A percentile compares a stretch with the other conserved stretches of the same genome.
These are phyloP conservation scores for Fragum sueziense DNA, from an alignment of 2,888 invertebrate species.

Conservation along the genomic window DNA sequence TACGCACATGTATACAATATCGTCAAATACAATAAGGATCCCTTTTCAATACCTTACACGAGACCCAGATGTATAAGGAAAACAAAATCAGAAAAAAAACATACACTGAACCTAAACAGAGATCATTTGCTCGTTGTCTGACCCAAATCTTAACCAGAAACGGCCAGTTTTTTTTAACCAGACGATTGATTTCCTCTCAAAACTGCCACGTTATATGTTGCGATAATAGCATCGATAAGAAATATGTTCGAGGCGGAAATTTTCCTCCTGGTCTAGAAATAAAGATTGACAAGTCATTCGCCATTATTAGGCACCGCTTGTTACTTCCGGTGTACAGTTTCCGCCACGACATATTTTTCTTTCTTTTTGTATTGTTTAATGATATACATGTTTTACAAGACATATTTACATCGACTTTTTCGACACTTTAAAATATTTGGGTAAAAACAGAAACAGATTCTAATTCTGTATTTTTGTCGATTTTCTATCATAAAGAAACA, in stretches of 20 bases:
- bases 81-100: no score
- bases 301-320: conserved; percentile 18
- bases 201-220: conserved; percentile 13
- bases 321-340: conserved; percentile 9
- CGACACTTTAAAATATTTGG: no score
- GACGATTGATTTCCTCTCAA: conserved; percentile 7
- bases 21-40: no score
- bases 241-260: conserved; percentile 1
- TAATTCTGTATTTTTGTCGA: no score
- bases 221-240: conserved; percentile 15
- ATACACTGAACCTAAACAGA: no score
- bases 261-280: conserved; percentile 5
- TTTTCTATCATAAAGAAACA: no score
- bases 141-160: conserved; percentile 1
- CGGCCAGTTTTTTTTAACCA: not conserved
- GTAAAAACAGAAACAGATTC: no score
- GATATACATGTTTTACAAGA: no score
- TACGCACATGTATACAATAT: no score
- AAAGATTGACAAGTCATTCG: conserved; percentile 21
- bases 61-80: no score
- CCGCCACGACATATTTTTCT: not conserved
- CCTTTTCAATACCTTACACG: no score
- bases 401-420: no score
- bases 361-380: not conserved
- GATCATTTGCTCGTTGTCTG: conserved; percentile 1